Percentiles rank a stretch among this genome's conserved stretches.
These are phyloP conservation scores for Xylophagus ater DNA, from an alignment of 2,888 invertebrate genomes.

Conservation along the genomic window DNA sequence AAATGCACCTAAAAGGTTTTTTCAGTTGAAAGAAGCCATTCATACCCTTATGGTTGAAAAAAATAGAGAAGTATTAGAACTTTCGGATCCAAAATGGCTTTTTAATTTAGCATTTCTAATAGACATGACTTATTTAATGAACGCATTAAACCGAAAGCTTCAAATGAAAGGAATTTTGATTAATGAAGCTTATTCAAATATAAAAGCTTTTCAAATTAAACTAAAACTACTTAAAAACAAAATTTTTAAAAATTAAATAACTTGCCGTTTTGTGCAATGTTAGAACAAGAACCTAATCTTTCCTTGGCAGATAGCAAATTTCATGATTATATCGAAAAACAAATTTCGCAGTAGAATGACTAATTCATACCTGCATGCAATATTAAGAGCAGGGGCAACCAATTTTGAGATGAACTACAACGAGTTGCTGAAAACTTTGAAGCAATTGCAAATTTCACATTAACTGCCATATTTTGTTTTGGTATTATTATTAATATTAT, in stretches of 20 bases:
- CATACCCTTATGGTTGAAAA: constrained; percentile 4
- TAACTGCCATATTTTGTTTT: no score
- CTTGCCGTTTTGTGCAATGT: constrained; percentile 1
- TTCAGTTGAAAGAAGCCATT: constrained; percentile 5
- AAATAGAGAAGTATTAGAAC: constrained; percentile 2
- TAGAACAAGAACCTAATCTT: no score
- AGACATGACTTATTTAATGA: constrained; percentile 4
- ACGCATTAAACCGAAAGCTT: constrained; percentile 5
- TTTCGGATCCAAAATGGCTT: constrained; percentile 3
- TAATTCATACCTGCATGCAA: no score
- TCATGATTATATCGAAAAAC: no score
- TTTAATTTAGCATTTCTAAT: constrained; percentile 3
- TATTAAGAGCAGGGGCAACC: no score
- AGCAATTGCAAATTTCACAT: no score
- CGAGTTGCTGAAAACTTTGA: no score
- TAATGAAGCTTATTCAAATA: background rate
- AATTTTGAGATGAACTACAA: no score
- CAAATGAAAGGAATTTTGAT: constrained; percentile 4
- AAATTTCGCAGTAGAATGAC: no score
- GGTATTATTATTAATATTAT: no score
- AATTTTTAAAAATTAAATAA: background rate
- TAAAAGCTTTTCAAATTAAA: constrained; percentile 2
- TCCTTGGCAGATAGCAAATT: no score
- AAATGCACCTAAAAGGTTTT: constrained; percentile 6
- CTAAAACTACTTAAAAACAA: constrained; percentile 1